These are phyloP conservation scores for Tinea trinotella DNA, from an alignment of 2,888 invertebrate species.

Conservation along the genomic window DNA sequence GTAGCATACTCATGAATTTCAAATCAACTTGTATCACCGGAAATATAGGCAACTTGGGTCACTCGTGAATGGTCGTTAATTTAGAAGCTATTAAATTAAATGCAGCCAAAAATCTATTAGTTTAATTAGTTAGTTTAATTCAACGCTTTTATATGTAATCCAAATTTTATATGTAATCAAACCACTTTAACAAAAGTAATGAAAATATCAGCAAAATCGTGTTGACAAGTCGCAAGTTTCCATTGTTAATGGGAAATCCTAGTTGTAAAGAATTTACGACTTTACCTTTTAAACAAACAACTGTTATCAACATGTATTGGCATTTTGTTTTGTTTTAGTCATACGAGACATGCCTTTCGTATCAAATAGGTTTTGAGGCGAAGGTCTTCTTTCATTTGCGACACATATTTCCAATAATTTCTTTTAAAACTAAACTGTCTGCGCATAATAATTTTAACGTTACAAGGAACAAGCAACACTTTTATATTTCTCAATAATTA, in stretches of 20 bases:
- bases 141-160: too few relatives aligned
- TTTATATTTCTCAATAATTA: neutral
- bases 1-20: conserved; percentile 2
- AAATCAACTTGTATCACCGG: conserved; percentile 8
- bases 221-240: too few relatives aligned
- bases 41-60: conserved; percentile 3
- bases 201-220: too few relatives aligned
- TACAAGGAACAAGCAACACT: too few relatives aligned
- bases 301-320: conserved; percentile 5
- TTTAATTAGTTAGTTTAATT: too few relatives aligned
- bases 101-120: too few relatives aligned
- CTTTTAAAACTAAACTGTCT: too few relatives aligned
- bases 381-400: conserved; percentile 35
- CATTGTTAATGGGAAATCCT: neutral
- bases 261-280: neutral
- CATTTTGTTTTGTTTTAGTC: conserved; percentile 27
- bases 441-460: too few relatives aligned
- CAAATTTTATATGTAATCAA: too few relatives aligned
- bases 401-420: neutral
- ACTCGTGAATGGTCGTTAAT: neutral
- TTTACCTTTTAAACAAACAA: neutral
- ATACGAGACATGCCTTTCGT: conserved; percentile 42
- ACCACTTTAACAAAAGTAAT: too few relatives aligned
- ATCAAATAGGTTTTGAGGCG: conserved; percentile 52
- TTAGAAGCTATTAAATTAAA: too few relatives aligned